Conservation (phyloP, 2,888 invertebrate species). For the Pyrrhia umbra region DNA sequence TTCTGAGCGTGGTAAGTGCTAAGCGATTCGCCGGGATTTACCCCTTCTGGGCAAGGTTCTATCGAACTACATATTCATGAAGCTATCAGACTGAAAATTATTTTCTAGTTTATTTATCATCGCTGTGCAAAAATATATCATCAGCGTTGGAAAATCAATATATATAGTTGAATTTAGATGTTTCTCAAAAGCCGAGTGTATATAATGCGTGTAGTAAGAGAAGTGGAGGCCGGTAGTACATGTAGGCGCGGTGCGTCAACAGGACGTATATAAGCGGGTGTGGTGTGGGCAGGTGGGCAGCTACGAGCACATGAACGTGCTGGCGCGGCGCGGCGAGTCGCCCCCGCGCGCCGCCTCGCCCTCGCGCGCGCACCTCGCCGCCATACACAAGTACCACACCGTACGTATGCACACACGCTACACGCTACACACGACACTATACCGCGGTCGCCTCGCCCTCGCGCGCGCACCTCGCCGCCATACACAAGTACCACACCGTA, state of each 20-base stretch:
- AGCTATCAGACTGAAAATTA: too few relatives aligned
- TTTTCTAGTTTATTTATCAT: neutral
- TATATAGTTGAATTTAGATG: neutral
- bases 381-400: constrained; percentile 98
- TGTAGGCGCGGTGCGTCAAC: constrained; percentile 11
- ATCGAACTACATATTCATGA: too few relatives aligned
- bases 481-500: too few relatives aligned
- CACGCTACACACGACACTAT: neutral
- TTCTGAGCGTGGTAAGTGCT: too few relatives aligned
- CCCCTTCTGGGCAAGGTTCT: too few relatives aligned
- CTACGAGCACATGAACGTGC: constrained; percentile 97
- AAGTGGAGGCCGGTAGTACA: neutral
- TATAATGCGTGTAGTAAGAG: neutral
- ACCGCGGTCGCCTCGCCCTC: too few relatives aligned
- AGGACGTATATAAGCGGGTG: constrained; percentile 57
- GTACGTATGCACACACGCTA: constrained; percentile 89
- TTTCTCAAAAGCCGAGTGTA: constrained; percentile 5
- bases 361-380: constrained; percentile 94
- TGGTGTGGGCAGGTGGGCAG: constrained; percentile 93
- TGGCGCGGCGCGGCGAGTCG: constrained; percentile 93
- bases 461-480: too few relatives aligned
- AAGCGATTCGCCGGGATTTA: too few relatives aligned
- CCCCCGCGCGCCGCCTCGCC: constrained; percentile 97
- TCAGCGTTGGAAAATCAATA: too few relatives aligned
- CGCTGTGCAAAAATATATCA: too few relatives aligned